A percentile compares a stretch with the other conserved stretches of the same genome.
Evolutionary conservation across 2,888 invertebrate species (phyloP).

Genomic region (Parnassius orleans): DNA sequence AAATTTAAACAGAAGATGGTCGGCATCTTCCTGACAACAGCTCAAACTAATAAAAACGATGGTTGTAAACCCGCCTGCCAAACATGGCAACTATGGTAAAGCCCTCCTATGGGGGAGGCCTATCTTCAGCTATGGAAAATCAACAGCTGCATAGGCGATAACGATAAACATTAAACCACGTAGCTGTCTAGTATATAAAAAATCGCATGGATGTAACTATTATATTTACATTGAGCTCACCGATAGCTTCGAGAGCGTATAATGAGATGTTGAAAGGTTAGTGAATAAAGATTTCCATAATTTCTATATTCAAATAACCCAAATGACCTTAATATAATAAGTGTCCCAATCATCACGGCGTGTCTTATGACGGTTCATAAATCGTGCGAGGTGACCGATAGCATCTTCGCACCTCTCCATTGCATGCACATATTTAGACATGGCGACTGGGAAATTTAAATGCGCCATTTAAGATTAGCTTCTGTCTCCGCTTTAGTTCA

Average conservation of each 20-base stretch:
- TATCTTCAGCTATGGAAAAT: too few relatives aligned
- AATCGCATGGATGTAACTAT: too few relatives aligned
- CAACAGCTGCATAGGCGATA: too few relatives aligned
- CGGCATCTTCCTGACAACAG: too few relatives aligned
- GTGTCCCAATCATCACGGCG: conserved; percentile 22
- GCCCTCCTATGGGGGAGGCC: too few relatives aligned
- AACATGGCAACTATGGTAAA: too few relatives aligned
- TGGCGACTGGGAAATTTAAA: conserved; percentile 22
- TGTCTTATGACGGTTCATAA: conserved; percentile 28
- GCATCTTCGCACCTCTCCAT: conserved; percentile 30
- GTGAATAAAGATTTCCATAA: conserved; percentile 21
- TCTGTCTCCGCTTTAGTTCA: conserved; percentile 7
- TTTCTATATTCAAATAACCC: conserved; percentile 18
- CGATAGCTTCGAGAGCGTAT: conserved; percentile 3
- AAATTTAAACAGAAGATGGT: too few relatives aligned
- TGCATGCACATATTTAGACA: conserved; percentile 24
- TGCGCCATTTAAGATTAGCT: conserved; percentile 21
- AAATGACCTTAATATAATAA: conserved; percentile 25
- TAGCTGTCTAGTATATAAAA: too few relatives aligned
- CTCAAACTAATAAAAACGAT: too few relatives aligned
- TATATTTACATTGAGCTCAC: conserved; percentile 1
- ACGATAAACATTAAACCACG: too few relatives aligned
- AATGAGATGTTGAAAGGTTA: conserved; percentile 21
- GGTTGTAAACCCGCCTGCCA: too few relatives aligned
- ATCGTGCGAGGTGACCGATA: conserved; percentile 30